These are phyloP conservation scores for Brachionus plicatilis DNA, from an alignment of 1,140 invertebrate genomes.

Conservation along the genomic window DNA sequence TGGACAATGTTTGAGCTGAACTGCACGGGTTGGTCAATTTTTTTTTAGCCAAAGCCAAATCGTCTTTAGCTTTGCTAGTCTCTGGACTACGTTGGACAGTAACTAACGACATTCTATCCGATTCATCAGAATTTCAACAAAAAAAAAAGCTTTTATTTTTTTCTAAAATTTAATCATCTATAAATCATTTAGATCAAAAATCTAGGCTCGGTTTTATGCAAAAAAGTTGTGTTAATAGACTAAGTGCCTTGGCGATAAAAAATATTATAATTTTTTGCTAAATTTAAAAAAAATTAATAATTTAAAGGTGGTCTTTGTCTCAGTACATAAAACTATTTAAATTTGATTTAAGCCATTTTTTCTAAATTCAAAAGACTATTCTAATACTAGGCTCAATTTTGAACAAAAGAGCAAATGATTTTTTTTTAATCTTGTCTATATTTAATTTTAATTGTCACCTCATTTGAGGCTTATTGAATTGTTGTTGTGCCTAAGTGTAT, in stretches of 20 bases:
- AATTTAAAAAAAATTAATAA: neutral
- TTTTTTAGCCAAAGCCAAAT: constrained; percentile 8
- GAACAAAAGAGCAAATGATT: neutral
- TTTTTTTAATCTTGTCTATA: neutral
- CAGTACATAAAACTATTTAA: neutral
- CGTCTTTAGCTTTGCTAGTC: neutral
- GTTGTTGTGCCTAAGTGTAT: neutral
- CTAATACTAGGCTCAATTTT: neutral
- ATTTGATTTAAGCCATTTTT: neutral
- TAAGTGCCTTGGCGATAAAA: neutral
- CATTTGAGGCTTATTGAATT: neutral
- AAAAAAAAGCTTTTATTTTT: neutral
- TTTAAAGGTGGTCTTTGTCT: neutral
- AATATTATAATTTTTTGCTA: neutral
- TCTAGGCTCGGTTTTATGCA: neutral
- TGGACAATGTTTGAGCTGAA: neutral
- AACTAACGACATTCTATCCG: constrained; percentile 24
- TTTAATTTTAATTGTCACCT: neutral
- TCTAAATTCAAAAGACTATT: neutral
- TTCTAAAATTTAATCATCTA: neutral
- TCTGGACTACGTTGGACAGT: constrained; percentile 39
- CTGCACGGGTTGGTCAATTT: neutral
- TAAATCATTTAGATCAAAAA: neutral
- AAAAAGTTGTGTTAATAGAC: neutral
- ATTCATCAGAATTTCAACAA: neutral